A percentile compares a stretch with the other conserved stretches of the same genome.
These are phyloP conservation scores for Drosophila vallismaia DNA, from an alignment of 2,888 invertebrate genomes.

Conservation along the genomic window DNA sequence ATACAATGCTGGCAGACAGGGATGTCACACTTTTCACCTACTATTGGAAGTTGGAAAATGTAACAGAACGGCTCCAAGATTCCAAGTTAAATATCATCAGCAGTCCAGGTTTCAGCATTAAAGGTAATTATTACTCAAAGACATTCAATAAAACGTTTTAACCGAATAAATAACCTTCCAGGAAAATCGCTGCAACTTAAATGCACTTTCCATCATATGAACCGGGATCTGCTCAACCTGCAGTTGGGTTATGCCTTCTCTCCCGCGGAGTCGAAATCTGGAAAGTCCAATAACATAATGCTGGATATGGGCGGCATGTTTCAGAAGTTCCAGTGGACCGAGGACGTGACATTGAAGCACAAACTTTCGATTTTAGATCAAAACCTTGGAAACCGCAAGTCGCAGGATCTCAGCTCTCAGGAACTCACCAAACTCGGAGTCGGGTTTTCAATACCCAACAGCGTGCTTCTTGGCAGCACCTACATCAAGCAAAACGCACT, in stretches of 20 bases:
- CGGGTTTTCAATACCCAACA: conserved; percentile 85
- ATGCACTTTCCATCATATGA: conserved; percentile 83
- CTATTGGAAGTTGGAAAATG: conserved; percentile 83
- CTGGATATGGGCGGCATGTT: conserved; percentile 82
- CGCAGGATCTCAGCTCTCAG: conserved; percentile 81
- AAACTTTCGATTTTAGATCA: conserved; percentile 83
- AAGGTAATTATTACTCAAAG: conserved; percentile 57
- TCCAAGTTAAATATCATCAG: conserved; percentile 59
- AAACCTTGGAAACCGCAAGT: conserved; percentile 67
- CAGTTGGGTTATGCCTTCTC: conserved; percentile 74
- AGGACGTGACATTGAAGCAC: conserved; percentile 77
- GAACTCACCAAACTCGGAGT: conserved; percentile 81
- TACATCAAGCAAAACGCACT: conserved; percentile 85
- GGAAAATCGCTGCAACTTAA: conserved; percentile 81
- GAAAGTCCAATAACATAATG: conserved; percentile 71
- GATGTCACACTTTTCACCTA: conserved; percentile 82
- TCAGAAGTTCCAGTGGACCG: conserved; percentile 75
- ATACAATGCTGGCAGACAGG: conserved; percentile 74
- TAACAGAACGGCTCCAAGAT: conserved; percentile 72
- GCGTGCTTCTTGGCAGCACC: conserved; percentile 84
- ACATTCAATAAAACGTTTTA: background rate
- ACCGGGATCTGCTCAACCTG: conserved; percentile 81
- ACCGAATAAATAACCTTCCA: background rate
- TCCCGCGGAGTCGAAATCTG: conserved; percentile 6
- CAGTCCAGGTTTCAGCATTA: conserved; percentile 82